These are phyloP conservation scores for Chiridota heheva DNA, from an alignment of 35 echinoderm and acorn worm genomes.

Conservation along the genomic window DNA sequence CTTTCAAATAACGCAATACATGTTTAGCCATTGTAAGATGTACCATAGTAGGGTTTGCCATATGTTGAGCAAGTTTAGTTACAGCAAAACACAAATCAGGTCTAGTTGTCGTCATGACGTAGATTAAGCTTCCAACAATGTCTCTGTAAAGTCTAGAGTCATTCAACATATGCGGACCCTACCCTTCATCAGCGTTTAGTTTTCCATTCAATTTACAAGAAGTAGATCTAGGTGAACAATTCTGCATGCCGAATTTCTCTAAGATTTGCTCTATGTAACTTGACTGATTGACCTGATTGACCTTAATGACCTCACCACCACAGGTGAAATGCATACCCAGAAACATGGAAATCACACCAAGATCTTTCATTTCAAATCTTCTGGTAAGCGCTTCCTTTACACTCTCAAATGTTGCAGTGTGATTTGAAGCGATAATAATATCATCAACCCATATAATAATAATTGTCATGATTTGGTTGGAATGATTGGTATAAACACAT, in stretches of 20 bases:
- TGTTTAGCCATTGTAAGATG: background rate
- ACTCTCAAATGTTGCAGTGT: background rate
- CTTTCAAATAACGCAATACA: conserved; percentile 29
- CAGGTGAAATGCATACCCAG: no score
- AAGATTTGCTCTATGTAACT: background rate
- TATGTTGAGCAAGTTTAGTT: conserved; percentile 10
- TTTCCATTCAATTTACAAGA: conserved; percentile 25
- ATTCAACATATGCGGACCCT: background rate
- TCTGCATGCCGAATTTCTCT: conserved; percentile 6
- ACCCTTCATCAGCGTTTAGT: background rate
- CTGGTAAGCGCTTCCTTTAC: background rate
- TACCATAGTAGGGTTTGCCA: conserved; percentile 11
- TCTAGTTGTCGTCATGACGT: conserved; percentile 34
- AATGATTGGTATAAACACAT: conserved; percentile 32
- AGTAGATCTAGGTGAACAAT: conserved; percentile 15
- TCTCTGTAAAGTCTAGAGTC: conserved; percentile 22
- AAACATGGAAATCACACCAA: no score
- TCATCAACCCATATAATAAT: conserved; percentile 37
- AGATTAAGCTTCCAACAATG: conserved; percentile 47
- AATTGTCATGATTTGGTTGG: conserved; percentile 5
- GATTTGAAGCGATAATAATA: conserved; percentile 19
- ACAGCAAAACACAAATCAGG: conserved; percentile 43
- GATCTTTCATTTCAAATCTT: conserved; percentile 33
- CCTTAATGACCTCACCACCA: no score
- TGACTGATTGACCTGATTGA: conserved; percentile 20